phyloP scores from a whole-genome alignment of 2,888 invertebrate genomes.

The Ectropis crepuscularia region DNA sequence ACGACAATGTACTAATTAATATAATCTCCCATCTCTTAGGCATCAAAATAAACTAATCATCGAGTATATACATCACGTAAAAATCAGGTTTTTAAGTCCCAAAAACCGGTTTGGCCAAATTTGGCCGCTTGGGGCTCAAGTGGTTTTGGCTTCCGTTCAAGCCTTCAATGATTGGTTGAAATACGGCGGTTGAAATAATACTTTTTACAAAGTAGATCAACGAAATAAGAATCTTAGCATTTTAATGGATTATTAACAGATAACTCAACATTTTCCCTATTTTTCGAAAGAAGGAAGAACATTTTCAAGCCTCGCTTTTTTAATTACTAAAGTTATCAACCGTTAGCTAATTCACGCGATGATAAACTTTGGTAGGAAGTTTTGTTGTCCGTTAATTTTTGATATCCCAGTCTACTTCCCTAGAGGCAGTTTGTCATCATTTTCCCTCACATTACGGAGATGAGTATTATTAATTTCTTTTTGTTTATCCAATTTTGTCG shows the following conservation, averaged over 20 bases:
- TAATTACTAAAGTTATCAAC: conserved; percentile 36
- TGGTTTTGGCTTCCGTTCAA: not conserved
- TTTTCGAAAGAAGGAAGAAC: conserved; percentile 16
- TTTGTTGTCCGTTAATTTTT: conserved; percentile 33
- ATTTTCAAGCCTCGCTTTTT: conserved; percentile 25
- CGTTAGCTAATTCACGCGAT: conserved; percentile 32
- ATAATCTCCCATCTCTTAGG: too few relatives aligned
- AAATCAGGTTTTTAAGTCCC: too few relatives aligned
- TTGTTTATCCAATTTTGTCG: conserved; percentile 27
- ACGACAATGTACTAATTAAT: too few relatives aligned
- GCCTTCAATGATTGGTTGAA: not conserved
- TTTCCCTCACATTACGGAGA: conserved; percentile 23
- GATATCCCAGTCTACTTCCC: conserved; percentile 22
- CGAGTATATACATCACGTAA: too few relatives aligned
- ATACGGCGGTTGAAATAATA: not conserved
- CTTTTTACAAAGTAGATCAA: too few relatives aligned
- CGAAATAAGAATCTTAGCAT: not conserved
- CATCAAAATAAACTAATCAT: too few relatives aligned
- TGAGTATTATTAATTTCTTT: conserved; percentile 22
- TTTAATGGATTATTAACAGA: conserved; percentile 9
- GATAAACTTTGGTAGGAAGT: conserved; percentile 30
- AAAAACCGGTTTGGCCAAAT: too few relatives aligned
- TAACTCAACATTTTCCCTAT: conserved; percentile 11
- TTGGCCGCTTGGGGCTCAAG: too few relatives aligned
- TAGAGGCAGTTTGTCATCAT: conserved; percentile 29